Conservation (phyloP, 2,797 vertebrate species). For the Alcedo quadribrachys region DNA sequence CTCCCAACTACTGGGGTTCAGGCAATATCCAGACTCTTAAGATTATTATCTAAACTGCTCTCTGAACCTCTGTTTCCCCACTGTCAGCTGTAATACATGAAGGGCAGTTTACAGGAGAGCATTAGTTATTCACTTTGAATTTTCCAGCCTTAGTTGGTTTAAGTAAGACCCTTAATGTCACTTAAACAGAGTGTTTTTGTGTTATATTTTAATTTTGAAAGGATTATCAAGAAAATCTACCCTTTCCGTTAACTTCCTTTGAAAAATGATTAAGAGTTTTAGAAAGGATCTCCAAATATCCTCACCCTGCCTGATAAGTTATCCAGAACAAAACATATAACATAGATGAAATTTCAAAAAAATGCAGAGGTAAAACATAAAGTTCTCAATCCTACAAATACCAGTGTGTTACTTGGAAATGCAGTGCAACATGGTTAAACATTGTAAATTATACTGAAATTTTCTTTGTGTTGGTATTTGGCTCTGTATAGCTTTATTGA, state of each 20-base stretch:
- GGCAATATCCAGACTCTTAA: neutral
- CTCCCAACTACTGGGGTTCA: neutral
- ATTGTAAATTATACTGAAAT: conserved; percentile 65
- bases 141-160: conserved; percentile 68
- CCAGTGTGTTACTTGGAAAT: conserved; percentile 53
- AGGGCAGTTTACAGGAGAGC: conserved; percentile 61
- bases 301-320: conserved; percentile 62
- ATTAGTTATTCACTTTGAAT: conserved; percentile 64
- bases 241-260: conserved; percentile 76
- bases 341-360: conserved; percentile 54
- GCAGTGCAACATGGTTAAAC: conserved; percentile 54
- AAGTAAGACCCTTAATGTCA: conserved; percentile 71
- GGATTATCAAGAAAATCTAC: conserved; percentile 79
- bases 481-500: conserved; percentile 63
- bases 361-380: conserved; percentile 60
- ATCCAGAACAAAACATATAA: conserved; percentile 63
- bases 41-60: conserved; percentile 70
- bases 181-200: conserved; percentile 72
- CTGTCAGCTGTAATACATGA: conserved; percentile 64
- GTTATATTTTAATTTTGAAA: conserved; percentile 78
- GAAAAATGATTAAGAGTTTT: conserved; percentile 75
- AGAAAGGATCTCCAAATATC: conserved; percentile 75
- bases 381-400: conserved; percentile 66
- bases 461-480: conserved; percentile 63
- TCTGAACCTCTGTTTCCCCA: conserved; percentile 60